phyloP scores from a whole-genome alignment of 2,113 vertebrate genomes.

The Cephalophus harveyi region DNA sequence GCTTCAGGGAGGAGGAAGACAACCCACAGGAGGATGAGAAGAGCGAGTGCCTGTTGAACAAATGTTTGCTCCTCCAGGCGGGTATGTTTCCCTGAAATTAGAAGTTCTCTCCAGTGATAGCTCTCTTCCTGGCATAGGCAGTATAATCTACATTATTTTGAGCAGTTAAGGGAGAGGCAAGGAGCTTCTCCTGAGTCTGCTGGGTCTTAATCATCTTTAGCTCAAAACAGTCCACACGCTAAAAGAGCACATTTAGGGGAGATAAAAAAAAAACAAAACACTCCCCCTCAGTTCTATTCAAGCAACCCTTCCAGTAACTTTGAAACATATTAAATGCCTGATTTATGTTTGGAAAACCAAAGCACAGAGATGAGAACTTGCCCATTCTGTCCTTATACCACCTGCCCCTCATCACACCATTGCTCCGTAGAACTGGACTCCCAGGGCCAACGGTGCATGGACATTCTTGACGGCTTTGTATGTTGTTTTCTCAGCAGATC shows the following conservation, averaged over 20 bases:
- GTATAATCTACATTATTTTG: neutral
- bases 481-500: neutral
- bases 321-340: neutral
- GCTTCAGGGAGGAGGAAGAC: neutral
- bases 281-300: neutral
- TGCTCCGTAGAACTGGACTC: neutral
- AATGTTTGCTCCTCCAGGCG: neutral
- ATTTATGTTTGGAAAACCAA: neutral
- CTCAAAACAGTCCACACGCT: neutral
- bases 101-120: fast-evolving
- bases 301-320: neutral
- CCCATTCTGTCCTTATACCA: fast-evolving
- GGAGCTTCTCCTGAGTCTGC: neutral
- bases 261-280: neutral
- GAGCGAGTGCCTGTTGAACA: neutral
- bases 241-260: neutral
- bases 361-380: neutral
- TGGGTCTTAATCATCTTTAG: neutral
- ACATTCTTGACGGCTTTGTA: fast-evolving
- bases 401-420: neutral
- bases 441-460: fast-evolving
- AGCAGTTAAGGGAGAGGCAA: neutral
- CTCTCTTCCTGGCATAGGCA: neutral
- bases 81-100: neutral
- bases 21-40: neutral